Conservation (phyloP, 2,888 invertebrate genomes). For the Drosophila birchii region DNA sequence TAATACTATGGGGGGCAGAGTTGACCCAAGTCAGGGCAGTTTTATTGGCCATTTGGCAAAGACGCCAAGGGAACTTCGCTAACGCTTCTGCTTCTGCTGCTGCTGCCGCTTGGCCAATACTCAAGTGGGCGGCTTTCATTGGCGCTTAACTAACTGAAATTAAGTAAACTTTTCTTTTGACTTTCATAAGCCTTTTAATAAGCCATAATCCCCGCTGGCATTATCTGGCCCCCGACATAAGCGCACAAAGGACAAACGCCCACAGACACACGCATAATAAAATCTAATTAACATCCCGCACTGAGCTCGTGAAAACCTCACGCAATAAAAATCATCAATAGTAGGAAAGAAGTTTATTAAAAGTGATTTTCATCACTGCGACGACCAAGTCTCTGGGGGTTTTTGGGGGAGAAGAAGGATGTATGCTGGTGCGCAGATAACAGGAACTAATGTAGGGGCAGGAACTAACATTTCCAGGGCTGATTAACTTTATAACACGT, state of each 20-base stretch:
- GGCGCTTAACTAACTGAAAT: constrained; percentile 79
- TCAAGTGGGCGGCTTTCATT: constrained; percentile 77
- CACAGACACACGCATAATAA: constrained; percentile 61
- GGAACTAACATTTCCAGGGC: constrained; percentile 54
- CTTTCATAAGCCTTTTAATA: constrained; percentile 81
- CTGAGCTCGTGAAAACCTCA: constrained; percentile 58
- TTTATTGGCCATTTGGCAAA: constrained; percentile 74
- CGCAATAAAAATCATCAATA: constrained; percentile 78
- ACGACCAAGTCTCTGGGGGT: constrained; percentile 14
- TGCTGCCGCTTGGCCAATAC: constrained; percentile 63
- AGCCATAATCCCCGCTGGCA: constrained; percentile 76
- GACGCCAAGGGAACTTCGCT: constrained; percentile 42
- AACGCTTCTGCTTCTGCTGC: constrained; percentile 2
- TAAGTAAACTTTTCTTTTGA: constrained; percentile 80
- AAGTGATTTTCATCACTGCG: constrained; percentile 73
- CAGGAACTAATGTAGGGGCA: constrained; percentile 14
- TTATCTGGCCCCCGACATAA: constrained; percentile 51
- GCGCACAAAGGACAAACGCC: constrained; percentile 51
- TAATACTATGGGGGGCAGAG: background rate
- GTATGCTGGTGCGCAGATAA: constrained; percentile 10
- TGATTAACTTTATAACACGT: constrained; percentile 65
- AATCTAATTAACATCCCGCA: constrained; percentile 75
- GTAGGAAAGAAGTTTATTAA: constrained; percentile 73
- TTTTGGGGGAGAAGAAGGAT: background rate
- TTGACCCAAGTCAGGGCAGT: constrained; percentile 54